A percentile compares a stretch with the other conserved stretches of the same genome.
phyloP scores from a whole-genome alignment of 2,113 vertebrate species.

The Psilopogon haemacephalus region DNA sequence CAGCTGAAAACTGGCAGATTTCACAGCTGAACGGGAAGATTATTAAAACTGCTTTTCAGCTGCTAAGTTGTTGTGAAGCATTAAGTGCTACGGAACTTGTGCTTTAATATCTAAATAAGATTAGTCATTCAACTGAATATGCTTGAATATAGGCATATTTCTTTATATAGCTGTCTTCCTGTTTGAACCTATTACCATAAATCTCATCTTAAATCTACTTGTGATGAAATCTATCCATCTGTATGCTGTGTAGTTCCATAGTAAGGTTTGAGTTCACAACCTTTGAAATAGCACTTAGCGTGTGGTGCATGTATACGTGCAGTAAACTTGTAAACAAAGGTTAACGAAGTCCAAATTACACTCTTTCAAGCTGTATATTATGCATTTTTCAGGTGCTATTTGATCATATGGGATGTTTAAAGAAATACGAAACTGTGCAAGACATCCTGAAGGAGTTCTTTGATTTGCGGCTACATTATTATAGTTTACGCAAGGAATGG shows the following conservation, averaged over 20 bases:
- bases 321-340: neutral
- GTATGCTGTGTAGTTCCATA: neutral
- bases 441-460: constrained; percentile 98
- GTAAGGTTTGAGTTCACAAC: neutral
- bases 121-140: neutral
- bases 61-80: neutral
- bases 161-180: neutral
- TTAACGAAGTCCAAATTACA: neutral
- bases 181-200: neutral
- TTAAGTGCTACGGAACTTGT: neutral
- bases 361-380: neutral
- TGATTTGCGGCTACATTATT: constrained; percentile 93
- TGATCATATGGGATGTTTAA: constrained; percentile 98
- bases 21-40: neutral
- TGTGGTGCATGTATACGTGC: fast-evolving
- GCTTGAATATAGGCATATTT: neutral
- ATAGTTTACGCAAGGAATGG: constrained; percentile 95
- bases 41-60: neutral
- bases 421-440: constrained; percentile 96
- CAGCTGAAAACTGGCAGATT: neutral
- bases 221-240: neutral
- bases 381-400: constrained; percentile 88
- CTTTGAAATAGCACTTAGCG: neutral
- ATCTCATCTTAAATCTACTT: neutral
- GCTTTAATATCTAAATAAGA: neutral